These are phyloP conservation scores for Calyptommatus sinebrachiatus DNA, from an alignment of 2,113 vertebrate genomes.

Conservation along the genomic window DNA sequence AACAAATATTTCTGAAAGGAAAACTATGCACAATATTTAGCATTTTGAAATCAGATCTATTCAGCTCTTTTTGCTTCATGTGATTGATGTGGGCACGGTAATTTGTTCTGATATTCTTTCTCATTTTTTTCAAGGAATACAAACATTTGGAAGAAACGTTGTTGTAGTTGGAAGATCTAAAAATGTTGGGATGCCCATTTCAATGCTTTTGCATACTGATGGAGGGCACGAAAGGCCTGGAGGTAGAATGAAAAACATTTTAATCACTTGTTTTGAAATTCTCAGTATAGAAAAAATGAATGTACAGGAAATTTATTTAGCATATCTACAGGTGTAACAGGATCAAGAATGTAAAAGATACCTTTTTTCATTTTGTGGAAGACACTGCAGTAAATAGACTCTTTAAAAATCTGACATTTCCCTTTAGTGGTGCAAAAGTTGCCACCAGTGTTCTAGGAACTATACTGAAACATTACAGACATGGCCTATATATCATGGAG, in stretches of 20 bases:
- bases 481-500: too few relatives aligned
- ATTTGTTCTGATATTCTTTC: not conserved
- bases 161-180: constrained; percentile 90
- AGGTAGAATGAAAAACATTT: constrained; percentile 68
- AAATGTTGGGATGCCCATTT: constrained; percentile 92
- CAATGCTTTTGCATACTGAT: constrained; percentile 88
- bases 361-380: not conserved
- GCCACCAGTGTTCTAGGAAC: too few relatives aligned
- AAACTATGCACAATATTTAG: not conserved
- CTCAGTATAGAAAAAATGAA: not conserved
- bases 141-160: constrained; percentile 89
- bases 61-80: not conserved
- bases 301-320: not conserved
- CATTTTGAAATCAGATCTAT: not conserved
- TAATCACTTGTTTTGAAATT: not conserved
- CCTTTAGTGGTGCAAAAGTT: too few relatives aligned
- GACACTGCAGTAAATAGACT: too few relatives aligned
- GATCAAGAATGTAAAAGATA: not conserved
- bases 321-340: not conserved
- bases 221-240: constrained; percentile 86
- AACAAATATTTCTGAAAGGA: not conserved
- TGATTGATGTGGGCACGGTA: rapidly evolving
- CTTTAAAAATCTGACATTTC: too few relatives aligned
- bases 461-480: too few relatives aligned
- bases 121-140: constrained; percentile 75